Base-by-base conservation (phyloP, 92 coral and sea anemone species). In the Phenganax subtilis region DNA sequence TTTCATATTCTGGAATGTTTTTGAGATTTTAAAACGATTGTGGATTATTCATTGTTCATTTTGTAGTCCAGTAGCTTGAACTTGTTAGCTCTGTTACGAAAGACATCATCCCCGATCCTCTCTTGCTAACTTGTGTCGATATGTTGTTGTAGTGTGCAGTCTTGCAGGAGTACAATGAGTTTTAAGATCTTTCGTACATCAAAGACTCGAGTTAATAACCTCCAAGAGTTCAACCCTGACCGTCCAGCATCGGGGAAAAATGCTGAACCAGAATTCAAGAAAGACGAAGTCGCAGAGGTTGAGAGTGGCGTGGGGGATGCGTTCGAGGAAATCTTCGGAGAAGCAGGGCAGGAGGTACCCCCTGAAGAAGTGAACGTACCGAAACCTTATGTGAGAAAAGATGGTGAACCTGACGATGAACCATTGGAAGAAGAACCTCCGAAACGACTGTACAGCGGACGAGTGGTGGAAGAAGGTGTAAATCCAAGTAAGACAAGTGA, bases 381-480 rank as follows among this genome's bases (percentile, higher is more conserved):
- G 74, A 79, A 79, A 64, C 73, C 56, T 31, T 74, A 79, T 65
- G 83, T 79, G 10, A 67, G 57, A 8, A 27, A 20, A 14, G 83
- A 79, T 54, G 74, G 63, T 51, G 83, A 79, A 9, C 53, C 74
- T 79, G 83, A 79, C 11, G 74, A 79, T 15, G 56, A 30, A 28
- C 37, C 52, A 4, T 12, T 61, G 53, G 74, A 79, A n/a, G 83
- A 64, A 0, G 62, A 10, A 31, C 37, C 83, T 9, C 61, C 83
- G 31, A 64, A 63, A 65, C 37, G 47, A 63, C 30, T 44, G 73
- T 79, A 79, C 74, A 44, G 57, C 31, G 83, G 83, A 12, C n/a
- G 14, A 1, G 53, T 31, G 17, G 83, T 79, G 30, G 51, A 79
- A 9, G 83, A 79, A 64, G 83, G 83, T 65, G 74, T 79, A 30